Conservation (phyloP, 2,797 vertebrate species). For the Mus spretus region DNA sequence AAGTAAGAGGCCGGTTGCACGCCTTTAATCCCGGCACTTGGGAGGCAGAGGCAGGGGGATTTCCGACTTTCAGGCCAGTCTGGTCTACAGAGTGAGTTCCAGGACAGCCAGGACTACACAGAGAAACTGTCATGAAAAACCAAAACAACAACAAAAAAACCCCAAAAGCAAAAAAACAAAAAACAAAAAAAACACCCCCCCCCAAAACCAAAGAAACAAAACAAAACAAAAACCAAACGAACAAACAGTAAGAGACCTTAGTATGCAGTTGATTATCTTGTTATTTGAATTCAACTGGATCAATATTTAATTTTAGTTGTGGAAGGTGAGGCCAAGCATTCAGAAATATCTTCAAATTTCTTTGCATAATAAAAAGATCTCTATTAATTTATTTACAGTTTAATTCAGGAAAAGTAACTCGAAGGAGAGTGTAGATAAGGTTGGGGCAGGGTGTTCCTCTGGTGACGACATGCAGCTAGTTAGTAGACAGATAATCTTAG, state of each 20-base stretch:
- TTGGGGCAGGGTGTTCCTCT: conserved; percentile 32
- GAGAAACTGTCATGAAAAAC: too few relatives aligned
- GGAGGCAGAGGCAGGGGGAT: too few relatives aligned
- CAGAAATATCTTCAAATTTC: conserved; percentile 72
- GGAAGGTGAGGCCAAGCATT: conserved; percentile 56
- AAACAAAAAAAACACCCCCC: too few relatives aligned
- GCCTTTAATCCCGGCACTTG: too few relatives aligned
- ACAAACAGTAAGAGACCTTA: background rate
- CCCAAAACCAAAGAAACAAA: too few relatives aligned
- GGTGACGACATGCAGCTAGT: conserved; percentile 58
- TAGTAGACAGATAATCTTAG: conserved; percentile 49
- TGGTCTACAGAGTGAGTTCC: too few relatives aligned
- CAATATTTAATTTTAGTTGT: conserved; percentile 20
- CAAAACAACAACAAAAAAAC: too few relatives aligned
- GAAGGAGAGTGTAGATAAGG: background rate
- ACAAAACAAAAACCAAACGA: too few relatives aligned
- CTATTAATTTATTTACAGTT: conserved; percentile 55
- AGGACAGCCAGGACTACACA: too few relatives aligned
- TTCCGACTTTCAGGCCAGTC: too few relatives aligned
- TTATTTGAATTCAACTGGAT: conserved; percentile 22
- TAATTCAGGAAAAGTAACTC: conserved; percentile 1
- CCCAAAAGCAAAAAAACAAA: too few relatives aligned
- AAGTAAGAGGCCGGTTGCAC: background rate
- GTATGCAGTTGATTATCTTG: background rate
- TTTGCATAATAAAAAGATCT: conserved; percentile 71